These are phyloP conservation scores for Perca fluviatilis DNA, from an alignment of 2,113 vertebrate genomes.

Conservation along the genomic window DNA sequence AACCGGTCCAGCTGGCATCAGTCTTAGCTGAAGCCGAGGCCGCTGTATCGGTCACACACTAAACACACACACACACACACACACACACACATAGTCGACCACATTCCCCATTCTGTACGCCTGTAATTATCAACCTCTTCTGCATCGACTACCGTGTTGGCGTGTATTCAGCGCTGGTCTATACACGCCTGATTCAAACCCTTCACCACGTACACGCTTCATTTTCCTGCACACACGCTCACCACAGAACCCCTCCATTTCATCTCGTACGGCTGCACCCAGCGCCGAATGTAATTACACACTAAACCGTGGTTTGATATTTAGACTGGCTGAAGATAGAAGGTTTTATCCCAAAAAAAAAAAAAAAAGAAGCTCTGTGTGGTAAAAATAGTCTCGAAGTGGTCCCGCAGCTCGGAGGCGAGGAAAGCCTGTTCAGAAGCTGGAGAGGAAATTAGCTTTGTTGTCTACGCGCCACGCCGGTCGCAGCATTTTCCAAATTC, in stretches of 20 bases:
- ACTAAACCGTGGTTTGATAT: constrained; percentile 78
- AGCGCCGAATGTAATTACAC: constrained; percentile 77
- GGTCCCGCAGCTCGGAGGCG: constrained; percentile 57
- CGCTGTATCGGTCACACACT: constrained; percentile 68
- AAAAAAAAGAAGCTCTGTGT: constrained; percentile 58
- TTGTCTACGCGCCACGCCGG: constrained; percentile 42
- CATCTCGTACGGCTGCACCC: constrained; percentile 61
- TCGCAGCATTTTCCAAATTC: constrained; percentile 43
- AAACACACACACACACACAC: constrained; percentile 49
- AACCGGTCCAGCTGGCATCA: constrained; percentile 78
- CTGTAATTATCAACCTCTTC: constrained; percentile 83
- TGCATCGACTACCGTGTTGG: constrained; percentile 81
- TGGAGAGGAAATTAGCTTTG: constrained; percentile 71
- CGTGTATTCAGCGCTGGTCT: constrained; percentile 73
- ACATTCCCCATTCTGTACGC: constrained; percentile 66
- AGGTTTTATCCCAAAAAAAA: constrained; percentile 65
- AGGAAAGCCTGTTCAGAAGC: constrained; percentile 56
- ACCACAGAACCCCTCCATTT: constrained; percentile 66
- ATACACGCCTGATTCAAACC: constrained; percentile 78
- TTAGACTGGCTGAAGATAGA: constrained; percentile 80
- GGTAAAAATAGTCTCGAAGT: constrained; percentile 71
- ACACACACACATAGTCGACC: constrained; percentile 52
- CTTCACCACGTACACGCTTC: constrained; percentile 74
- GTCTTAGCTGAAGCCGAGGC: constrained; percentile 74
- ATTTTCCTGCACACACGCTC: constrained; percentile 68